Evolutionary conservation across 2,113 vertebrate genomes (phyloP).

Genomic region (Tonatia bakeri): DNA sequence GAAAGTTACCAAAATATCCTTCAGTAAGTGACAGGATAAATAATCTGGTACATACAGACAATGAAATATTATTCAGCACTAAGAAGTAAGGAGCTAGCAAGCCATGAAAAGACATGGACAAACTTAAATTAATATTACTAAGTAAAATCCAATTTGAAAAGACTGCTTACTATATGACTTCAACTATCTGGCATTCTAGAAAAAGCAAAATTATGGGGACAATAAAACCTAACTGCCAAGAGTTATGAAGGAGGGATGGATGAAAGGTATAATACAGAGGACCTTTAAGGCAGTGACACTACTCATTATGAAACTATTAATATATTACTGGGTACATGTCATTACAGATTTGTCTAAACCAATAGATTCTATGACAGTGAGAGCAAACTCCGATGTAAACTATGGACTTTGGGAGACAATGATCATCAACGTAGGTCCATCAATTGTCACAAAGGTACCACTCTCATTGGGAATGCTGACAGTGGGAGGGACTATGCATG

Average conservation of each 20-base stretch:
- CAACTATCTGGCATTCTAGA: background rate
- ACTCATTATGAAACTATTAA: background rate
- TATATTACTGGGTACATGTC: background rate
- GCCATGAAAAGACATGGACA: background rate
- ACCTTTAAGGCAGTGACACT: background rate
- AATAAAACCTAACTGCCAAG: background rate
- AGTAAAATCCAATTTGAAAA: background rate
- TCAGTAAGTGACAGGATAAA: background rate
- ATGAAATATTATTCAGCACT: background rate
- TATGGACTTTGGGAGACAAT: background rate
- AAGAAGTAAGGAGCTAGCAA: background rate
- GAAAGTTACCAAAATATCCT: background rate
- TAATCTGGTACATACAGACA: background rate
- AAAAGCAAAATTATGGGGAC: background rate
- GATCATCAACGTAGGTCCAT: background rate
- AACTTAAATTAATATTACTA: background rate
- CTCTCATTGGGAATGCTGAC: background rate
- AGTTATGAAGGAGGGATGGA: background rate
- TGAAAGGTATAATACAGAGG: background rate
- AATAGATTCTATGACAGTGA: background rate
- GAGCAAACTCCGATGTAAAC: background rate
- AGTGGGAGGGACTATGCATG: background rate
- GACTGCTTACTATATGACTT: background rate
- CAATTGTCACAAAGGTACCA: background rate
- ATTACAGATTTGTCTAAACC: background rate